Conservation (phyloP, 1,140 invertebrate genomes). For the Drosophila biarmipes region DNA sequence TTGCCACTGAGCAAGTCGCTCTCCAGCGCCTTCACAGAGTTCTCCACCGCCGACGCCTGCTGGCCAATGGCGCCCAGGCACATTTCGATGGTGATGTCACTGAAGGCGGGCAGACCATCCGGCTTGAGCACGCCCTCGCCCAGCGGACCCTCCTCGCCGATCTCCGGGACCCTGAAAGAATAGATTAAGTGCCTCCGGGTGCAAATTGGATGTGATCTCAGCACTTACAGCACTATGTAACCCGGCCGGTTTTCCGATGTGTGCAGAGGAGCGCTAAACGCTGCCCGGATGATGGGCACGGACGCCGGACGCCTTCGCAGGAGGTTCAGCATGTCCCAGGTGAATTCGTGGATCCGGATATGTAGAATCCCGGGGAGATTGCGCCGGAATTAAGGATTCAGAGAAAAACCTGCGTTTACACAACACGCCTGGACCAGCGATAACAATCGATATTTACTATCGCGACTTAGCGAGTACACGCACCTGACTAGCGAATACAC, state of each 20-base stretch:
- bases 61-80: conserved; percentile 93
- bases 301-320: conserved; percentile 51
- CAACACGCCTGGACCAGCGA: conserved; percentile 42
- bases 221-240: conserved; percentile 81
- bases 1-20: conserved; percentile 71
- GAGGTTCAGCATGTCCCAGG: conserved; percentile 65
- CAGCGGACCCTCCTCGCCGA: conserved; percentile 91
- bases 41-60: conserved; percentile 93
- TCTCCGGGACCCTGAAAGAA: conserved; percentile 92
- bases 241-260: conserved; percentile 56
- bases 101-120: conserved; percentile 91
- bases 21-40: conserved; percentile 86
- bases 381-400: conserved; percentile 25
- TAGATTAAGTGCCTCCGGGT: not conserved
- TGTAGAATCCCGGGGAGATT: conserved; percentile 50
- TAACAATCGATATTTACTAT: not conserved
- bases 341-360: conserved; percentile 33
- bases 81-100: conserved; percentile 91
- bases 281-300: conserved; percentile 28
- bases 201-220: not conserved
- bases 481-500: no score
- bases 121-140: conserved; percentile 90
- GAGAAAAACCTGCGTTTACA: conserved; percentile 59
- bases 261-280: conserved; percentile 54
- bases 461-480: no score